Percentiles rank a stretch among this genome's conserved stretches.
Evolutionary conservation across 2,888 invertebrate genomes (phyloP).

Genomic region (Ophion slaviceki): DNA sequence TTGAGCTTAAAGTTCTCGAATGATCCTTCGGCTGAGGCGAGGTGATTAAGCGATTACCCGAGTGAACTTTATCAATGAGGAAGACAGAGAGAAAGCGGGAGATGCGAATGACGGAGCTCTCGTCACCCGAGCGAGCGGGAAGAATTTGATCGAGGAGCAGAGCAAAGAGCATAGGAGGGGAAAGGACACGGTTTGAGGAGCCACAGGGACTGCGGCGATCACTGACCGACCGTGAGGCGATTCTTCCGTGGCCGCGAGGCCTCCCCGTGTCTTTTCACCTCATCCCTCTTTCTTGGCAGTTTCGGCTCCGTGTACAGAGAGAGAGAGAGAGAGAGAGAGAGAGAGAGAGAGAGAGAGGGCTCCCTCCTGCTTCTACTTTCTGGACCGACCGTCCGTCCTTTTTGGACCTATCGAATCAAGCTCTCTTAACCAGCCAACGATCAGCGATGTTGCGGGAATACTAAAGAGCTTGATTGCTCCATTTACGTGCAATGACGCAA

Average conservation of each 20-base stretch:
- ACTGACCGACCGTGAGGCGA: slow-evolving; percentile 75
- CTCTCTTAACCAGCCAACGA: slow-evolving; percentile 67
- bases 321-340: slow-evolving; percentile 49
- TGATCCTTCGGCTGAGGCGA: neutral
- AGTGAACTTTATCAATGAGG: slow-evolving; percentile 45
- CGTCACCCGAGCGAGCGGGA: slow-evolving; percentile 62
- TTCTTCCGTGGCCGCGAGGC: slow-evolving; percentile 71
- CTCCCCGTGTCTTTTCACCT: slow-evolving; percentile 38
- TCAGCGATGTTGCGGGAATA: slow-evolving; percentile 63
- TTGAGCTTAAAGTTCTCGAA: neutral
- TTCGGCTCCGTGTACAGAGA: slow-evolving; percentile 73
- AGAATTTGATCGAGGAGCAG: slow-evolving; percentile 61
- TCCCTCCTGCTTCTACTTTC: slow-evolving; percentile 27
- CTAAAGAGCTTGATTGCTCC: slow-evolving; percentile 67
- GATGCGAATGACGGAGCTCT: slow-evolving; percentile 52
- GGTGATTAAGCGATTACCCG: slow-evolving; percentile 49
- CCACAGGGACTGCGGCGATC: slow-evolving; percentile 74
- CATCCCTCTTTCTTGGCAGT: slow-evolving; percentile 68
- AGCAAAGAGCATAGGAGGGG: slow-evolving; percentile 55
- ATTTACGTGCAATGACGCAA: slow-evolving; percentile 65
- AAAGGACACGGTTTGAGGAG: slow-evolving; percentile 70
- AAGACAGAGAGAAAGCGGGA: slow-evolving; percentile 22
- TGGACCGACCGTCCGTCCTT: slow-evolving; percentile 52
- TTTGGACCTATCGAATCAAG: slow-evolving; percentile 63
- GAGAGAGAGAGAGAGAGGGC: slow-evolving; percentile 34